Base-by-base conservation (phyloP, 2,888 invertebrate species). In the Acanthoscelides obtectus region DNA sequence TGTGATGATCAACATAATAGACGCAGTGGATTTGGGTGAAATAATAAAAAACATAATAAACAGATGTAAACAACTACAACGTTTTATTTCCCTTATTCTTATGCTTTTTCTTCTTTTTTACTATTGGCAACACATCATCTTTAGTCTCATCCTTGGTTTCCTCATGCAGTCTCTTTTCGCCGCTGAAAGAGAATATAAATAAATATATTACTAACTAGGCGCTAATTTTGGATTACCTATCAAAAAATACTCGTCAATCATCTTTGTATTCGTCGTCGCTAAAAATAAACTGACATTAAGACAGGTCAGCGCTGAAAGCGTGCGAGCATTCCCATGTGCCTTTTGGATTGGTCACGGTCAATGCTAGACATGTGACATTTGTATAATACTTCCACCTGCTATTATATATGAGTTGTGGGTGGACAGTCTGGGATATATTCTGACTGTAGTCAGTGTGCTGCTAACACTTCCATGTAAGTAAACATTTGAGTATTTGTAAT, bases 81-180 rank as follows among this genome's bases (percentile, higher is more conserved):
- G 45, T 45, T 45, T 45, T 72, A 68, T 70, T 71, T 72, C 67
- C 70, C 27, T 75, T 72, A 25, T 74, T 75, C 17, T 75, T 76
- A 75, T 74, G 77, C 20, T 70, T 73, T 69, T 77, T 77, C 67
- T 77, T 78, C 73, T 78, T 79, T 67, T 79, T 80, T 67, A 75
- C 76, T 17, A 73, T 74, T 45, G 68, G 2, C 71, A 75, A 67
- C 74, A 73, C 66, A 74, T 74, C 22, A 70, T 72, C 21, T 6
- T 22, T 22, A 68, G 17, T 22, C 69, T 68, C 75, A 22, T 73
- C 75, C 6, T 65, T 70, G 12, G 66, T 71, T 68, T 72, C 75
- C 45, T 79, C 77, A 71, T 77, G 75, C 70, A 80, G 66, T 22
- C 80, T 72, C 73, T 83, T 83, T 70, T 80, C 81, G 2, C 83